phyloP scores from a whole-genome alignment of 2,797 vertebrate genomes.

The Myiotriccus ornatus region DNA sequence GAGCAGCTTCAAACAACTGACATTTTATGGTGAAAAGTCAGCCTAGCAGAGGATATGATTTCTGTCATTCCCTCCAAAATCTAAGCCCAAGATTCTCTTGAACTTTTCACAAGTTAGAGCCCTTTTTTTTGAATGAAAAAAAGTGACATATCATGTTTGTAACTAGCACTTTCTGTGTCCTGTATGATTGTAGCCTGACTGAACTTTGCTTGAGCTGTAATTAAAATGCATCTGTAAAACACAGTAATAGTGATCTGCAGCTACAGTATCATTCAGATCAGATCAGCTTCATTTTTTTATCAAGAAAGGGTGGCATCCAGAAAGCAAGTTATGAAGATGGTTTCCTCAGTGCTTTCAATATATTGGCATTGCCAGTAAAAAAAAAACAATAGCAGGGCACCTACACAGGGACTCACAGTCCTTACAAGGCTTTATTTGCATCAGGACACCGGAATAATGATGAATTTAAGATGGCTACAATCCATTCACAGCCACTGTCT shows the following conservation, averaged over 20 bases:
- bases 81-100: neutral
- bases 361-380: neutral
- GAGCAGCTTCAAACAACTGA: neutral
- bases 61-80: neutral
- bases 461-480: constrained; percentile 6
- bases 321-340: neutral
- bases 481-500: neutral
- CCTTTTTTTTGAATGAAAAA: neutral
- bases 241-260: neutral
- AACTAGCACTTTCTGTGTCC: neutral
- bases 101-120: neutral
- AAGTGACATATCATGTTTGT: accelerated
- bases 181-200: neutral
- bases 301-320: neutral
- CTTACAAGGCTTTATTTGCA: neutral
- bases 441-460: neutral
- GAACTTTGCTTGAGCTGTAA: neutral
- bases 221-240: neutral
- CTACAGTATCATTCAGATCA: neutral
- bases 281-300: neutral
- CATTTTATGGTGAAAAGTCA: neutral
- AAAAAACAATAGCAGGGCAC: neutral
- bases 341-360: neutral
- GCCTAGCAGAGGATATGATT: neutral
- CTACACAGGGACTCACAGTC: neutral